Evolutionary conservation across 1,140 invertebrate genomes (phyloP).

Genomic region (Mylabris phalerata): DNA sequence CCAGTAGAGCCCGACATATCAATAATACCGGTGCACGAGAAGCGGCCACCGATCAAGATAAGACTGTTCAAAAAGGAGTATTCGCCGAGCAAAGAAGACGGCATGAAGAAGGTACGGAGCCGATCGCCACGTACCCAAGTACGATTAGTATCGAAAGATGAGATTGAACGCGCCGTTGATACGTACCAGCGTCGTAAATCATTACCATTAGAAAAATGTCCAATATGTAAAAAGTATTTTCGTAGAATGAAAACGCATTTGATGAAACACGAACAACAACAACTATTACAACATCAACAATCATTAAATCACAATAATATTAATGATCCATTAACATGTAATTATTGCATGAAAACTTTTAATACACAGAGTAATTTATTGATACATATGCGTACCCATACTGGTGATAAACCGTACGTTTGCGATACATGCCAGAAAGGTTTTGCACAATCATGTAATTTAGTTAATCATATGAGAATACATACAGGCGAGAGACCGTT

Average conservation of each 20-base stretch:
- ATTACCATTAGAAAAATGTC: constrained; percentile 37
- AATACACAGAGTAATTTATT: constrained; percentile 35
- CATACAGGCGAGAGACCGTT: constrained; percentile 39
- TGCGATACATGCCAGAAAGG: constrained; percentile 46
- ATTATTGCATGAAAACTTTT: constrained; percentile 35
- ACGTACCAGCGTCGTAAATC: constrained; percentile 35
- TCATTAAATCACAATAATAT: constrained; percentile 12
- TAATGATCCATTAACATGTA: constrained; percentile 31
- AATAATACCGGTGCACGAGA: constrained; percentile 27
- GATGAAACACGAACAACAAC: constrained; percentile 31
- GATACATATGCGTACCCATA: constrained; percentile 44
- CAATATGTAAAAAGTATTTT: constrained; percentile 39
- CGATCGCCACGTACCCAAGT: constrained; percentile 22
- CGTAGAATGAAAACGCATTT: constrained; percentile 37
- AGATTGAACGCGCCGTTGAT: constrained; percentile 24
- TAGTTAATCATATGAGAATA: constrained; percentile 52
- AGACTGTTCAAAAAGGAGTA: constrained; percentile 23
- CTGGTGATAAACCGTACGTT: constrained; percentile 49
- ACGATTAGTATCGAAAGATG: constrained; percentile 30
- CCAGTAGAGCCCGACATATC: constrained; percentile 29
- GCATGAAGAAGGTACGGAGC: constrained; percentile 14
- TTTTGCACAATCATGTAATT: constrained; percentile 51
- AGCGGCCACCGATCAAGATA: constrained; percentile 25
- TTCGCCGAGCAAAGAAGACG: constrained; percentile 14
- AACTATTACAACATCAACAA: too few species aligned